phyloP scores from a whole-genome alignment of 2,797 vertebrate species.

The Diglossa cyanea region DNA sequence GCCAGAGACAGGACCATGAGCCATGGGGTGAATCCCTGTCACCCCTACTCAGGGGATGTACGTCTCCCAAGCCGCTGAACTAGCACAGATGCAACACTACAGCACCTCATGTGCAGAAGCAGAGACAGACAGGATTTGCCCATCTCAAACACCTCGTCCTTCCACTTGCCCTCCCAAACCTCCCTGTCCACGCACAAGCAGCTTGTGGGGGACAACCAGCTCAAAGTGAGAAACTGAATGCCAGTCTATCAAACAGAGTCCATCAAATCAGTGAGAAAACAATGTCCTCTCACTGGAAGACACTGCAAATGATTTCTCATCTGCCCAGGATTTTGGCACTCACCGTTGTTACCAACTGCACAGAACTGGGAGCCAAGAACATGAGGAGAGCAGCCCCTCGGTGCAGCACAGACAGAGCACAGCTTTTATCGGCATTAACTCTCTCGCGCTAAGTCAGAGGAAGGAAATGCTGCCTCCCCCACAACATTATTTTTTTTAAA shows the following conservation, averaged over 20 bases:
- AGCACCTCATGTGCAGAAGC: rapidly evolving
- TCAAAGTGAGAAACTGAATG: not conserved
- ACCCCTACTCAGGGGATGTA: rapidly evolving
- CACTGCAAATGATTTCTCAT: not conserved
- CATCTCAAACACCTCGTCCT: not conserved
- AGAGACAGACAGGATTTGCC: not conserved
- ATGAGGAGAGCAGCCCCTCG: not conserved
- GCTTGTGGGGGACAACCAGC: not conserved
- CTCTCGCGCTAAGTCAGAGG: not conserved
- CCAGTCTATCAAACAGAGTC: not conserved
- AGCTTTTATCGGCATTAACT: not conserved
- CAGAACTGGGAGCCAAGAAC: not conserved
- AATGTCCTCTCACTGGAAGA: not conserved
- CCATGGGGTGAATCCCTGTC: rapidly evolving
- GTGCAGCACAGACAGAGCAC: not conserved
- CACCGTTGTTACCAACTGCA: not conserved
- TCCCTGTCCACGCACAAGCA: not conserved
- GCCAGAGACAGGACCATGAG: not conserved
- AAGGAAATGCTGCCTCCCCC: constrained; percentile 49
- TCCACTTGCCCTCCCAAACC: rapidly evolving
- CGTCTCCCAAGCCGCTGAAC: not conserved
- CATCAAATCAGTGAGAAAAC: not conserved
- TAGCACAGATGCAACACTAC: not conserved
- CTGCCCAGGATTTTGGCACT: not conserved
- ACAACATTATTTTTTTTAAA: not conserved